Percentiles rank a stretch among this genome's conserved stretches.
phyloP scores from a whole-genome alignment of 2,797 vertebrate species.

The Gymnodraco acuticeps region DNA sequence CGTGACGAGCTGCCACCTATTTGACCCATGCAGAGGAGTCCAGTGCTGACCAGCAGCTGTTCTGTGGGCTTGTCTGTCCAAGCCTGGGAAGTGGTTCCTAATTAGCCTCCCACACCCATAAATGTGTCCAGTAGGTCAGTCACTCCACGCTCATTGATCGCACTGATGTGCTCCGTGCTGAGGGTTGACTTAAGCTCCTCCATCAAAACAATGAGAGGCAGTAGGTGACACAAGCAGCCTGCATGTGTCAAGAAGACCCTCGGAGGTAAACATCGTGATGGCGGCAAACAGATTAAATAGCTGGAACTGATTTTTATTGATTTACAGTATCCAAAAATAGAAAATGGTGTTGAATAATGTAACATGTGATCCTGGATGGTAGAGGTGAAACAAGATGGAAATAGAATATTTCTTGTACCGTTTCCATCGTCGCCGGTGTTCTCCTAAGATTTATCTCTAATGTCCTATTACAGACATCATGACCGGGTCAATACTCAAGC shows the following conservation, averaged over 20 bases:
- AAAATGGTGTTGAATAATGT: slow-evolving; percentile 27
- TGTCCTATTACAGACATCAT: slow-evolving; percentile 74
- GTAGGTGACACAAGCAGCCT: slow-evolving; percentile 70
- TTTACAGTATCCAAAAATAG: slow-evolving; percentile 1
- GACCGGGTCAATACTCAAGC: slow-evolving; percentile 79
- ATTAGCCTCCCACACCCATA: slow-evolving; percentile 91
- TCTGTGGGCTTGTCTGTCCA: slow-evolving; percentile 80
- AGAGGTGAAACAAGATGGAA: slow-evolving; percentile 53
- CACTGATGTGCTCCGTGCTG: slow-evolving; percentile 76
- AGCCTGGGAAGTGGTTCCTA: slow-evolving; percentile 87
- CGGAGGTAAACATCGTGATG: slow-evolving; percentile 44
- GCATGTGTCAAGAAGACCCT: slow-evolving; percentile 61
- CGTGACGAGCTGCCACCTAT: slow-evolving; percentile 84
- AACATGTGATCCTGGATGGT: slow-evolving; percentile 44
- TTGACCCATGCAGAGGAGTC: slow-evolving; percentile 84
- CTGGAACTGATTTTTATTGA: background rate
- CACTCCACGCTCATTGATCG: slow-evolving; percentile 83
- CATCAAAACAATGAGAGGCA: slow-evolving; percentile 74
- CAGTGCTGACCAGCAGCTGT: slow-evolving; percentile 88
- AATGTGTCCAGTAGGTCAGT: slow-evolving; percentile 85
- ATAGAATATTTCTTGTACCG: slow-evolving; percentile 26
- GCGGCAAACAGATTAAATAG: slow-evolving; percentile 17
- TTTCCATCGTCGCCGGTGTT: slow-evolving; percentile 59
- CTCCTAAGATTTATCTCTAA: slow-evolving; percentile 74
- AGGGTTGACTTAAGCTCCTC: slow-evolving; percentile 72